Base-by-base conservation (phyloP, 2,888 invertebrate genomes). In the Ophion costatus region DNA sequence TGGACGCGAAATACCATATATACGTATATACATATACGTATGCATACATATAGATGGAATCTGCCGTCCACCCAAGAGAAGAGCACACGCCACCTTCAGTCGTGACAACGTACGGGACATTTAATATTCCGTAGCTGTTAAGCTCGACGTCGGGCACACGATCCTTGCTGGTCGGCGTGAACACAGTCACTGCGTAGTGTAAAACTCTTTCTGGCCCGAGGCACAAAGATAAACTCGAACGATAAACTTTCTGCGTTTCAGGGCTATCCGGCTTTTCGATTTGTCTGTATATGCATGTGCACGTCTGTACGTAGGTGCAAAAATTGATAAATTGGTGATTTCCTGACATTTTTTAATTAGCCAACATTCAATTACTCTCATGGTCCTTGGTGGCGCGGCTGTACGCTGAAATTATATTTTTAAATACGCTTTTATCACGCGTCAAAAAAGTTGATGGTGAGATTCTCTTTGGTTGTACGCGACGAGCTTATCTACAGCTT, bases 41-140 rank as follows among this genome's bases (percentile, higher is more conserved):
- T 61, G 61, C 33, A 67, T 59, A 45, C 56, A 70, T 51, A 75
- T 59, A 69, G 82, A 70, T 51, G 45, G 75, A 66, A 22, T 70
- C 59, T 22, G 64, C 42, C 22, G 57, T 67, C 24, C 61, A 56
- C 24, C 33, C 45, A 66, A 64, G 81, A 29, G 74, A 80, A 76
- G 81, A 77, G 82, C 75, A 80, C 85, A 81, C 81, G 79, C 76
- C 81, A 83, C 80, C 83, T 83, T 80, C 69, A 80, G 76, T 85
- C 81, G 81, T 80, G 83, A 83, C 81, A 81, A 76, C 82, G 73
- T 85, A 87, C 86, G 85, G 85, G 83, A 84, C 83, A 87, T 85
- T 87, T 85, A 83, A 83, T 87, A 85, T 85, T 87, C 85, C 73
- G 76, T 78, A 71, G 83, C 81, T 76, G 80, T 80, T 80, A 83